phyloP scores from a whole-genome alignment of 2,888 invertebrate genomes.

The Aleiodes leptofemur region DNA sequence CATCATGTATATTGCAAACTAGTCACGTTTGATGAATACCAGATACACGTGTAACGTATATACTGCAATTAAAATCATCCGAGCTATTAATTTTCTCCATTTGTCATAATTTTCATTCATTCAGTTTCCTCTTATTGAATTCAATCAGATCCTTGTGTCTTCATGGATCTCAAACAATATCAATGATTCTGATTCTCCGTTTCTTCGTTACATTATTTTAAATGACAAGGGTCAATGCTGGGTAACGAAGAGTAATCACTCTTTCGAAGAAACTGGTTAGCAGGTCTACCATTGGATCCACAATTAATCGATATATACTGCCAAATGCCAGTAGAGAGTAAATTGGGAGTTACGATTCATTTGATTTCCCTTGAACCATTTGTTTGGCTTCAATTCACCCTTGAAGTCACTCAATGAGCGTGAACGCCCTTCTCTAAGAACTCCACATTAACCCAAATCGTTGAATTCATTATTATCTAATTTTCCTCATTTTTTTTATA shows the following conservation, averaged over 20 bases:
- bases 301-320: constrained; percentile 40
- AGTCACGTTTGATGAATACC: constrained; percentile 37
- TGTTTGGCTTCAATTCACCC: no score
- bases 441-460: no score
- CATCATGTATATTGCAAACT: constrained; percentile 38
- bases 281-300: constrained; percentile 29
- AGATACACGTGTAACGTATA: constrained; percentile 21
- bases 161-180: background rate
- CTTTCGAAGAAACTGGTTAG: constrained; percentile 17
- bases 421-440: no score
- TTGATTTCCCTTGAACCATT: constrained; percentile 18
- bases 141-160: constrained; percentile 17
- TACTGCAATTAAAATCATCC: constrained; percentile 34
- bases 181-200: background rate
- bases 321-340: background rate
- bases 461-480: no score
- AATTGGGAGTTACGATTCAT: constrained; percentile 41
- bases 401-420: no score
- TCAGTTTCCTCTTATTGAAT: background rate
- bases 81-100: constrained; percentile 21
- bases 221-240: constrained; percentile 31
- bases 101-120: constrained; percentile 5
- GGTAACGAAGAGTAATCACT: constrained; percentile 52
- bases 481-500: no score
- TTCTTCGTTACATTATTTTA: constrained; percentile 46